A percentile compares a stretch with the other conserved stretches of the same genome.
These are phyloP conservation scores for Aplocera efformata DNA, from an alignment of 2,888 invertebrate genomes.

Conservation along the genomic window DNA sequence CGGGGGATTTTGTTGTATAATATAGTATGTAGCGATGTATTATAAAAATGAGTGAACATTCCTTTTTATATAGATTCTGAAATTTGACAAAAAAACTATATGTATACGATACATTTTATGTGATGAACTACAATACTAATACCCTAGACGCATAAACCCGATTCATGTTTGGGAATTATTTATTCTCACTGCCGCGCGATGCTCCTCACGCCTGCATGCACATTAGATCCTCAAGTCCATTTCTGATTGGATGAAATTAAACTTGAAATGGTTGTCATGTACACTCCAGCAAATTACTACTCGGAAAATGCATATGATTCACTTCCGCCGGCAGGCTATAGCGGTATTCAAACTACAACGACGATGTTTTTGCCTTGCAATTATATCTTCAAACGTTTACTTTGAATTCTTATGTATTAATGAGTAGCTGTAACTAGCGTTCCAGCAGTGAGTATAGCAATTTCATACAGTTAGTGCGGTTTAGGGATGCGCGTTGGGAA, in stretches of 20 bases:
- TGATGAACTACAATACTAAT: too few relatives aligned
- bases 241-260: background rate
- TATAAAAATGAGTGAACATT: too few relatives aligned
- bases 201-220: too few relatives aligned
- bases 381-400: slow-evolving; percentile 37
- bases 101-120: too few relatives aligned
- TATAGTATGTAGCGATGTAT: too few relatives aligned
- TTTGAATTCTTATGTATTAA: slow-evolving; percentile 48
- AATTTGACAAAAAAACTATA: too few relatives aligned
- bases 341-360: slow-evolving; percentile 32
- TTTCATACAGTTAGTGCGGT: slow-evolving; percentile 59
- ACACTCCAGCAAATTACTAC: slow-evolving; percentile 14
- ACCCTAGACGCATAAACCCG: too few relatives aligned
- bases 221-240: slow-evolving; percentile 4
- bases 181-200: too few relatives aligned
- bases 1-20: too few relatives aligned
- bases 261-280: background rate
- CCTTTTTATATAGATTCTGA: too few relatives aligned
- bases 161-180: too few relatives aligned
- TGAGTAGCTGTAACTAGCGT: slow-evolving; percentile 41
- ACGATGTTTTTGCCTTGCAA: slow-evolving; percentile 32
- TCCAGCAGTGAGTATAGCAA: slow-evolving; percentile 41
- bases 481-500: slow-evolving; percentile 54
- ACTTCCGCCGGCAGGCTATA: slow-evolving; percentile 32
- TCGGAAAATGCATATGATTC: slow-evolving; percentile 30